These are phyloP conservation scores for Borostomias antarcticus DNA, from an alignment of 2,797 vertebrate genomes.

Conservation along the genomic window DNA sequence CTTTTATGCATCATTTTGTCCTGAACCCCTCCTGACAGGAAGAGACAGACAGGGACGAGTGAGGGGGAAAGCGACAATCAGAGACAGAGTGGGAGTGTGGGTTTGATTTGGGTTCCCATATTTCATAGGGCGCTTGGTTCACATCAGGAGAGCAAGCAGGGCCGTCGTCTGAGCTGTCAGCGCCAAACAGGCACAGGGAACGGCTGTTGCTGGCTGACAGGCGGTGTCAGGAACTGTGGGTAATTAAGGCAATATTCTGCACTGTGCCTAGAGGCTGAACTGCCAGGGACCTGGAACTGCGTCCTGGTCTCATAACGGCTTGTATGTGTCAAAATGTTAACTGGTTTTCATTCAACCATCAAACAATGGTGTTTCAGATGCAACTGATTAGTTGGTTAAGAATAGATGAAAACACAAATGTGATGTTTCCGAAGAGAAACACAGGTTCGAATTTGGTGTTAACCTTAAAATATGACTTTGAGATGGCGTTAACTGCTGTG, in stretches of 20 bases:
- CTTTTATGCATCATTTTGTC: slow-evolving; percentile 31
- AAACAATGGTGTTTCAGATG: neutral
- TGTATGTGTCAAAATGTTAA: neutral
- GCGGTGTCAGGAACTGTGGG: slow-evolving; percentile 63
- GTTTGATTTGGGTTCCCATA: slow-evolving; percentile 57
- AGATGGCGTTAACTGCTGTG: slow-evolving; percentile 48
- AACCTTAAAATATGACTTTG: neutral
- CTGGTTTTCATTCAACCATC: neutral
- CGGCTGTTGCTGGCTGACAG: slow-evolving; percentile 65
- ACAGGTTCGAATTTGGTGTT: slow-evolving; percentile 31
- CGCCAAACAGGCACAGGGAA: slow-evolving; percentile 21
- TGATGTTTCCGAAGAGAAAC: slow-evolving; percentile 22
- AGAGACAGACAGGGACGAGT: slow-evolving; percentile 53
- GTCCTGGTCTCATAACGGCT: slow-evolving; percentile 35
- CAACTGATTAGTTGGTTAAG: neutral
- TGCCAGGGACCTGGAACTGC: slow-evolving; percentile 58
- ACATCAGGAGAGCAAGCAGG: slow-evolving; percentile 54
- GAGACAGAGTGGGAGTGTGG: slow-evolving; percentile 41
- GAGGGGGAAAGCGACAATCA: slow-evolving; percentile 41
- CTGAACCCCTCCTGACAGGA: slow-evolving; percentile 43
- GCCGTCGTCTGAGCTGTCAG: slow-evolving; percentile 67
- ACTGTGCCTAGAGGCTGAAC: slow-evolving; percentile 58
- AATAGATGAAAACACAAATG: too few relatives aligned
- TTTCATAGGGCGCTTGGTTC: slow-evolving; percentile 53
- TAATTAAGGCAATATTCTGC: slow-evolving; percentile 78